phyloP scores from a whole-genome alignment of 1,140 invertebrate species.

The Zaprionus capensis region DNA sequence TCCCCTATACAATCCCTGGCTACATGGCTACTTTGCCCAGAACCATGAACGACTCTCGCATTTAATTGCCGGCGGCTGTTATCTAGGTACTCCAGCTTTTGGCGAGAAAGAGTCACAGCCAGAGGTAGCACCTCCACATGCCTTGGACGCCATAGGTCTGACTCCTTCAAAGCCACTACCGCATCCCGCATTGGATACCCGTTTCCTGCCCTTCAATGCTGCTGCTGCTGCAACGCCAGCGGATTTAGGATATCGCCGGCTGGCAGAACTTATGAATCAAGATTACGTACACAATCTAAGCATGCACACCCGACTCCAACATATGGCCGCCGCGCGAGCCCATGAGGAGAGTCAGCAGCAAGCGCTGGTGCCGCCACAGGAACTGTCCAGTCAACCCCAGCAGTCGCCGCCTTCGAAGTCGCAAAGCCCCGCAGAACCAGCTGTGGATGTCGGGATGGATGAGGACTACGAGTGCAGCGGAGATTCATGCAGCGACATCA shows the following conservation, averaged over 20 bases:
- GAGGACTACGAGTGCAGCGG: constrained; percentile 81
- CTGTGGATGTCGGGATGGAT: constrained; percentile 74
- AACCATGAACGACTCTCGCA: constrained; percentile 79
- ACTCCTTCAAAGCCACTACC: constrained; percentile 45
- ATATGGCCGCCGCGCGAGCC: constrained; percentile 57
- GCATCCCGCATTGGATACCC: constrained; percentile 56
- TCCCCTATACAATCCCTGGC: constrained; percentile 82
- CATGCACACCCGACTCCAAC: constrained; percentile 67
- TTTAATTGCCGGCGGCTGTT: constrained; percentile 72
- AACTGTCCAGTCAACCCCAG: constrained; percentile 8
- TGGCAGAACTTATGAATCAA: constrained; percentile 75
- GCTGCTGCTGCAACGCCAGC: constrained; percentile 38
- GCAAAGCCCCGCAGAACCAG: constrained; percentile 57
- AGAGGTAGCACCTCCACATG: constrained; percentile 25
- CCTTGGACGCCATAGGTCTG: constrained; percentile 54
- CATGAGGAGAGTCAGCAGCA: constrained; percentile 52
- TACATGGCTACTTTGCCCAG: constrained; percentile 81
- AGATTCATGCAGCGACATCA: constrained; percentile 82
- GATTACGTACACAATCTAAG: constrained; percentile 75
- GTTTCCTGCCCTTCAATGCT: constrained; percentile 70
- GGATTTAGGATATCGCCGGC: constrained; percentile 66
- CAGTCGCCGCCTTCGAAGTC: constrained; percentile 43
- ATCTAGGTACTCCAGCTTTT: constrained; percentile 51
- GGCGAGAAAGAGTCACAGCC: constrained; percentile 39
- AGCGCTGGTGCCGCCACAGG: constrained; percentile 20